Evolutionary conservation across 2,888 invertebrate species (phyloP), one percentile per base, ranked within the genome.

Genomic region (Ennomos quercinarius): DNA sequence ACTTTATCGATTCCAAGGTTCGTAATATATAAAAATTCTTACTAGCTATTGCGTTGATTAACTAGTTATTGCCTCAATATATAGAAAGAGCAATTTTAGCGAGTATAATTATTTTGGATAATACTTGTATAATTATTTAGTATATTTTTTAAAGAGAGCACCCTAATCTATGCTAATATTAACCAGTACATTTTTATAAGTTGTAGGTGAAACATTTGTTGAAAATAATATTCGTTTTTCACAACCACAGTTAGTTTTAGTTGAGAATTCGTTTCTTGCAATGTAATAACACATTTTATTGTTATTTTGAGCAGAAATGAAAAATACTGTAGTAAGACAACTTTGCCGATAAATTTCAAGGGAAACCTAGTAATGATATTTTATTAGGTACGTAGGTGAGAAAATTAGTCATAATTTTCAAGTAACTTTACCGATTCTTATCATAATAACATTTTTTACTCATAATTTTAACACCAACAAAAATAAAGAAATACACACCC

Each of bases 41-140:
- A 78, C 61, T 70, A 76, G 61, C 74, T 80, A 83, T 78, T 81
- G 80, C 74, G 61, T 66, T 65, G 73, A 67, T 75, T 79, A 72
- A 58, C 81, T 87, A 84, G 71, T 87, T 89, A 88, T 89, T 88
- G 87, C 89, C 85, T 78, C 73, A 80, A 73, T 80, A 62, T 67
- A 80, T 80, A 76, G 72, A 78, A 79, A 77, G 74, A 79, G 76
- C 77, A 62, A n/a, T n/a, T 70, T 69, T 73, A 74, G 69, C 74
- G 68, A 72, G 70, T 71, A 76, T 68, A n/a, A n/a, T n/a, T n/a
- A 74, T 74, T 73, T 68, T 71, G 70, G 61, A 66, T 73, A 68
- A 27, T 27, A 27, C 27, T 2, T 27, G 27, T 27, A 27, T 27
- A n/a, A 27, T 27, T 6, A 5, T 27, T 27, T 66, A 68, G 56